Evolutionary conservation across 2,888 invertebrate genomes (phyloP), one percentile per base, ranked within the genome.

Genomic region (Ectemnius cavifrons): DNA sequence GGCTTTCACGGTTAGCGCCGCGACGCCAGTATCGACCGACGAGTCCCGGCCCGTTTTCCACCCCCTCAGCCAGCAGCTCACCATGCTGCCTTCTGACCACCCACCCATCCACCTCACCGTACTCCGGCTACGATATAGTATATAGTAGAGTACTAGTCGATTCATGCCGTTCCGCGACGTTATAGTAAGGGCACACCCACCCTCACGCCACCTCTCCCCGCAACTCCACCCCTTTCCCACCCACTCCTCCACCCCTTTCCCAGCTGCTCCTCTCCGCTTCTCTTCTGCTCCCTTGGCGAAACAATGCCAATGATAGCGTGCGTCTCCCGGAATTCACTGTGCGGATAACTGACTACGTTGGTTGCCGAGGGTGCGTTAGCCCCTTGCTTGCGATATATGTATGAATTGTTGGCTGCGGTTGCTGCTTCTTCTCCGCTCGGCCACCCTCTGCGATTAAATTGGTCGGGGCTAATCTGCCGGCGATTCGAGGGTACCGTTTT

Each of bases 1-100:
- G 77, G 77, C 80, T 81, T 83, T 79, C 83, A 77, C 79, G 76
- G 85, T 80, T 75, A 82, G 83, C 85, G 82, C 86, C 85, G 81
- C 85, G 83, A 72, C 78, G 84, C 82, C 63, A 73, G 83, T 86
- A 86, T 86, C 86, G 86, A 86, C 85, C 86, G 84, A 82, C 79
- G 80, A 56, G 63, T 67, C 63, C 46, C 63, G 71, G 64, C 77
- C 75, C 63, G 46, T 77, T 60, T 68, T 62, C 56, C 58, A 67
- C 63, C 27, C 67, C 67, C 37, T 37, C 60, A 63, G 60, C 69
- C 71, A 59, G 59, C 61, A 67, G 45, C 60, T 60, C 47, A 23
- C 45, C 70, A 57, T 58, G 52, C 52, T 52, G 52, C 61, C 63
- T 63, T 65, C 61, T 68, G 45, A 58, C 71, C 71, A 61, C 66